Percentiles rank a stretch among this genome's conserved stretches.
These are phyloP conservation scores for Grapholita molesta DNA, from an alignment of 1,140 invertebrate genomes.

Conservation along the genomic window DNA sequence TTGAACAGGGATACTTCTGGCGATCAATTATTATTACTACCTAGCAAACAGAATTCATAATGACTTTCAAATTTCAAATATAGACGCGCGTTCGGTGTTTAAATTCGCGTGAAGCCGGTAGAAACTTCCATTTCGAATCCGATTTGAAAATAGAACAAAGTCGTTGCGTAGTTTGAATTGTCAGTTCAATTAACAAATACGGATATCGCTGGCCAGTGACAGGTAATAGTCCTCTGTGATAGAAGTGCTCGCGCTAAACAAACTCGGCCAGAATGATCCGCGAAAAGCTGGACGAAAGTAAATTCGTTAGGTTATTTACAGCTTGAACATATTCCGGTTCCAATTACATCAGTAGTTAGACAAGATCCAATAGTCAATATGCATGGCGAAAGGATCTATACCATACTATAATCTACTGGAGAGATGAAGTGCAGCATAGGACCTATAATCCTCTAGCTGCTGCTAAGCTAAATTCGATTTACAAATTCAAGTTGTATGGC, in stretches of 20 bases:
- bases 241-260: slow-evolving; percentile 26
- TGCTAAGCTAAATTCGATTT: neutral
- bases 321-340: neutral
- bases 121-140: slow-evolving; percentile 22
- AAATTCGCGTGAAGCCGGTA: neutral
- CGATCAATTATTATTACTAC: slow-evolving; percentile 1
- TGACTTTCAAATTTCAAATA: neutral
- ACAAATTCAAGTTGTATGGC: neutral
- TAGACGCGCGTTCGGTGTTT: slow-evolving; percentile 18
- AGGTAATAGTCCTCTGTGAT: slow-evolving; percentile 37
- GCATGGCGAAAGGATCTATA: neutral
- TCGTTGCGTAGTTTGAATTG: slow-evolving; percentile 44
- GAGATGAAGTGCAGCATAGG: neutral
- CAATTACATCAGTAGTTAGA: neutral
- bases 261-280: slow-evolving; percentile 25
- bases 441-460: neutral
- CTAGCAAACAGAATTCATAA: neutral
- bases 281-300: slow-evolving; percentile 11
- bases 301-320: neutral
- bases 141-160: slow-evolving; percentile 47
- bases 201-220: slow-evolving; percentile 48
- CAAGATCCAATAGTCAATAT: neutral
- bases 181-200: slow-evolving; percentile 61
- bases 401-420: neutral
- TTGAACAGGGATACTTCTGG: neutral